phyloP scores from a whole-genome alignment of 2,888 invertebrate genomes.

The Ormyrus labotus region DNA sequence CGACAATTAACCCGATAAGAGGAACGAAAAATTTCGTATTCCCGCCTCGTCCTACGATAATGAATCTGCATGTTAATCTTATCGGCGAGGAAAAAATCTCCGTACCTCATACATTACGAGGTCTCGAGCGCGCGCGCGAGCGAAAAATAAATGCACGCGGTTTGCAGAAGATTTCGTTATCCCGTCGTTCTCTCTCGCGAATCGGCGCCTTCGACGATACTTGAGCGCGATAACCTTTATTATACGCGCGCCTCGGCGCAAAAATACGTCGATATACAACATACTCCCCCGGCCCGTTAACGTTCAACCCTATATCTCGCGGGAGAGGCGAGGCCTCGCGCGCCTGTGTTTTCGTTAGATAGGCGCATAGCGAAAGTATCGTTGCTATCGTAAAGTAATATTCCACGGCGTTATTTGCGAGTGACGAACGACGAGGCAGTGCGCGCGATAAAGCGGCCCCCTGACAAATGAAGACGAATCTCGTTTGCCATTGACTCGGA shows the following conservation, averaged over 20 bases:
- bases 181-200: not conserved
- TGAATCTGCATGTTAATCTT: too few species aligned
- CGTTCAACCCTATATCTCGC: too few species aligned
- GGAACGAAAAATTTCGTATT: too few species aligned
- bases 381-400: slow-evolving; percentile 30
- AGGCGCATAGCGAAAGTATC: not conserved
- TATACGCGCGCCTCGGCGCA: not conserved
- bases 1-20: too few species aligned
- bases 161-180: not conserved
- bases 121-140: not conserved
- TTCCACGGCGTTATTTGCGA: slow-evolving; percentile 18
- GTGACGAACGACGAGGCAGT: not conserved
- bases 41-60: too few species aligned
- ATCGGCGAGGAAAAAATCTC: not conserved
- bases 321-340: not conserved
- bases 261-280: not conserved
- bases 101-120: not conserved
- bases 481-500: not conserved
- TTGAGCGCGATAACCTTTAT: slow-evolving; percentile 7
- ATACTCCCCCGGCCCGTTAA: not conserved
- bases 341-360: slow-evolving; percentile 19
- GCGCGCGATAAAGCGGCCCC: slow-evolving; percentile 7
- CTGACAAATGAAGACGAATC: slow-evolving; percentile 46
- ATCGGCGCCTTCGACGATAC: not conserved
- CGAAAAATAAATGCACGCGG: not conserved